These are phyloP conservation scores for Rhizomys pruinosus DNA, from an alignment of 2,113 vertebrate genomes.

Conservation along the genomic window DNA sequence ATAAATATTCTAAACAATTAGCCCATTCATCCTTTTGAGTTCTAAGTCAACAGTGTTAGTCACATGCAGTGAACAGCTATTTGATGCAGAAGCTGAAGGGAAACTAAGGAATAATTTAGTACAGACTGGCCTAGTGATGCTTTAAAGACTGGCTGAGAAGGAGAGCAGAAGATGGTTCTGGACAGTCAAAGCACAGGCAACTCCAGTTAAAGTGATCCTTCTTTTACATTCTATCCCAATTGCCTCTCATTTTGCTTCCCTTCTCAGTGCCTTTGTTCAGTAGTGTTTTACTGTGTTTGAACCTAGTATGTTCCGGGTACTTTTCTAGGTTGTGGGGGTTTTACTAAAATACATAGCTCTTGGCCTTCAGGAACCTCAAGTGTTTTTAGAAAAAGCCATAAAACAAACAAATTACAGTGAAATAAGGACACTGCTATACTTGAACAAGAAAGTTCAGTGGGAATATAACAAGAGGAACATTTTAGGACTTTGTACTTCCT, in stretches of 20 bases:
- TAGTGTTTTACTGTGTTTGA: neutral
- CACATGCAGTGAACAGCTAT: neutral
- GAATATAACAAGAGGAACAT: neutral
- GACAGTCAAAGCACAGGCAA: neutral
- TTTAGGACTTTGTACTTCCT: neutral
- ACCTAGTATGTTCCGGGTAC: neutral
- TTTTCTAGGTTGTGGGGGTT: neutral
- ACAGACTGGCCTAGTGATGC: too few species aligned
- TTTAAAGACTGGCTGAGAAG: neutral
- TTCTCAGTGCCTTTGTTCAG: neutral
- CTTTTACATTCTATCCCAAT: neutral
- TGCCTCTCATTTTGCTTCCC: neutral
- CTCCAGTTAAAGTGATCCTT: neutral
- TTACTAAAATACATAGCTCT: neutral
- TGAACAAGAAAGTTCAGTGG: conserved; percentile 1
- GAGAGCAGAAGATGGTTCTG: neutral
- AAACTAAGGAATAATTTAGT: rapidly evolving
- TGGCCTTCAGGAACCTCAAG: neutral
- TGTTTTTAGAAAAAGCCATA: neutral
- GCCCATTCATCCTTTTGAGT: neutral
- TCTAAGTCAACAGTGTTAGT: neutral
- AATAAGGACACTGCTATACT: neutral
- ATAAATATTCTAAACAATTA: neutral
- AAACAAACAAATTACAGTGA: neutral
- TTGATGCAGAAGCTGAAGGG: neutral